Percentiles rank a stretch among this genome's conserved stretches.
Conservation (phyloP, 2,888 invertebrate genomes). For the Rotaria socialis region DNA sequence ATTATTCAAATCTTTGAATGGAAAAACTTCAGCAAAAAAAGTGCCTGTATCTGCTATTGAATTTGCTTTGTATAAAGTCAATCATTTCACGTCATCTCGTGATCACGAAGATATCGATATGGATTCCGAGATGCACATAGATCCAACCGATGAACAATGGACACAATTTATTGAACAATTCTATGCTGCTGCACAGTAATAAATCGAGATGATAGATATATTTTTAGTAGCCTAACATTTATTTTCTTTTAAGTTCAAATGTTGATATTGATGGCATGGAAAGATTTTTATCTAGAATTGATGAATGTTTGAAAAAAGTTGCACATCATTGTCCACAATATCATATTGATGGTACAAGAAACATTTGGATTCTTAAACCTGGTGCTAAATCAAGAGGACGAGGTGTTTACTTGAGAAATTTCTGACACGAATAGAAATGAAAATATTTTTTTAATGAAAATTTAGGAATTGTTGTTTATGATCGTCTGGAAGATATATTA, state of each 20-base stretch:
- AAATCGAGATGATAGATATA: neutral
- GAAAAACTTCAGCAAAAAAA: neutral
- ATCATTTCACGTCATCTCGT: conserved; percentile 67
- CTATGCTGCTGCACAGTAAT: conserved; percentile 46
- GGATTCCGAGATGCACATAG: neutral
- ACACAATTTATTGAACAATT: conserved; percentile 41
- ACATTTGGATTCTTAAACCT: conserved; percentile 91
- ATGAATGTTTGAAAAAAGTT: conserved; percentile 3
- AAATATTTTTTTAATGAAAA: no score
- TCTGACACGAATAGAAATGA: no score
- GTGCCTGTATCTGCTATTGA: conserved; percentile 73
- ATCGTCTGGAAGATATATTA: conserved; percentile 77
- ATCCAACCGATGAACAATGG: conserved; percentile 42
- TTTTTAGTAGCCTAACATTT: neutral
- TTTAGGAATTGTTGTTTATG: conserved; percentile 76
- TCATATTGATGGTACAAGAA: conserved; percentile 73
- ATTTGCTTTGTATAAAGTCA: conserved; percentile 72
- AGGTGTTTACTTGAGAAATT: conserved; percentile 50
- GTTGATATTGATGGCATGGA: conserved; percentile 14
- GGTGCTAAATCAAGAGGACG: conserved; percentile 85
- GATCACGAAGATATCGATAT: conserved; percentile 70
- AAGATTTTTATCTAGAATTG: neutral
- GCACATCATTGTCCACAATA: conserved; percentile 69
- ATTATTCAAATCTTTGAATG: neutral
- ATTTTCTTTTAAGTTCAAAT: conserved; percentile 8